Conservation (phyloP, 30 jellyfish, hydroid and myxozoan genomes). For the Nemopilema nomurai region DNA sequence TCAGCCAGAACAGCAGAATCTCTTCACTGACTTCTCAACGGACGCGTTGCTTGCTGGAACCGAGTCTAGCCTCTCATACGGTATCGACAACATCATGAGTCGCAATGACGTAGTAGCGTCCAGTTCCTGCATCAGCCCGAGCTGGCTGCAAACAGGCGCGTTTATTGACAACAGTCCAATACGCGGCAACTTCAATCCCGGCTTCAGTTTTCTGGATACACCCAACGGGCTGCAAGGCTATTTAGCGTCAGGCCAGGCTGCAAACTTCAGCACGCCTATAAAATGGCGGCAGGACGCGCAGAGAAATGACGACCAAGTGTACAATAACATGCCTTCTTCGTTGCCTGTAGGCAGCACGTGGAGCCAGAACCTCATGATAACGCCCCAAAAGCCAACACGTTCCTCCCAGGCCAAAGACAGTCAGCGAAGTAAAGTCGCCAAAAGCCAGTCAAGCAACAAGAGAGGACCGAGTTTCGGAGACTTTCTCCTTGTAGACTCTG, state of each 20-base stretch:
- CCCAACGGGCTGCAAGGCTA: constrained; percentile 46
- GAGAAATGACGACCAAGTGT: constrained; percentile 42
- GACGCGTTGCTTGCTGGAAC: constrained; percentile 75
- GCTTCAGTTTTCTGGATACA: constrained; percentile 53
- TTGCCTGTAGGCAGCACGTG: constrained; percentile 10
- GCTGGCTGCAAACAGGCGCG: constrained; percentile 65
- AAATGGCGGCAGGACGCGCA: constrained; percentile 60
- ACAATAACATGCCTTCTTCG: constrained; percentile 2
- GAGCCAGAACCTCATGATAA: constrained; percentile 9
- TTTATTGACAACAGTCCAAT: constrained; percentile 88
- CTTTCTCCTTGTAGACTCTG: constrained; percentile 70
- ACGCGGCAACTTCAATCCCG: constrained; percentile 80
- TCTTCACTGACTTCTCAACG: constrained; percentile 89
- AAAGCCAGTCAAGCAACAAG: constrained; percentile 41
- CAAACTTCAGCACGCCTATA: constrained; percentile 32
- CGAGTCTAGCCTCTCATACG: constrained; percentile 83
- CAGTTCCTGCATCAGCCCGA: constrained; percentile 70
- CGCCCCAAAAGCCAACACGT: constrained; percentile 22
- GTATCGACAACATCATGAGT: constrained; percentile 84
- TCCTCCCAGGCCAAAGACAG: constrained; percentile 20
- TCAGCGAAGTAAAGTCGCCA: constrained; percentile 8
- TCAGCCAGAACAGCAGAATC: constrained; percentile 69
- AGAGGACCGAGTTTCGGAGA: constrained; percentile 83
- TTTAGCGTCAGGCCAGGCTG: background rate
- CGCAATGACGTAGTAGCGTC: constrained; percentile 68